Conservation (phyloP, 2,113 vertebrate species). For the Lutjanus erythropterus region DNA sequence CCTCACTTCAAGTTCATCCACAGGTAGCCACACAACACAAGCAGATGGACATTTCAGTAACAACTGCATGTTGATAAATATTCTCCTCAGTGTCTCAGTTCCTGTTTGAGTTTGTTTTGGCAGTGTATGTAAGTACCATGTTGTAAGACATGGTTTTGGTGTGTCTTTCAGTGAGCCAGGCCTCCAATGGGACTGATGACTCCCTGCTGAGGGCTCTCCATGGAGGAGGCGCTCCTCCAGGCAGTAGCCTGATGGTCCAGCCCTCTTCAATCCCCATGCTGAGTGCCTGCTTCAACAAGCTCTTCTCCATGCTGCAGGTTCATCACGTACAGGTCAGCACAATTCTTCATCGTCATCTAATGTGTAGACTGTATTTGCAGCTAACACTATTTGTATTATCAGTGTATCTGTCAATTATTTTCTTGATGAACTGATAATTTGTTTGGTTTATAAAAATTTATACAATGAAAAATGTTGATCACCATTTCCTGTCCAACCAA, state of each 20-base stretch:
- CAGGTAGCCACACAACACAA: conserved; percentile 81
- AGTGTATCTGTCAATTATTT: no score
- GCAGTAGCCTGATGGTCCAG: conserved; percentile 88
- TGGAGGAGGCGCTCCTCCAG: conserved; percentile 85
- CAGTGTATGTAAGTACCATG: not conserved
- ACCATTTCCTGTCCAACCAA: no score
- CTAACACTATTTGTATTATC: no score
- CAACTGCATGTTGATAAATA: not conserved
- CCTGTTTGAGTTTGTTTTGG: not conserved
- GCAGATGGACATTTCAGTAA: not conserved
- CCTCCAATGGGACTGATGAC: conserved; percentile 95
- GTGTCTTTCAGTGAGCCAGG: conserved; percentile 87
- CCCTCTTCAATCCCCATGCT: conserved; percentile 96
- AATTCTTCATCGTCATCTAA: not conserved
- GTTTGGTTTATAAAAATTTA: no score
- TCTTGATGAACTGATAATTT: no score
- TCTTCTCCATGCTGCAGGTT: conserved; percentile 98
- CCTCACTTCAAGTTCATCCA: conserved; percentile 93
- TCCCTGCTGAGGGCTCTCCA: conserved; percentile 93
- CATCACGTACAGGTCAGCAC: conserved; percentile 96
- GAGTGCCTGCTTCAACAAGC: conserved; percentile 98
- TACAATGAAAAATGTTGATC: no score
- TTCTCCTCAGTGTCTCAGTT: not conserved
- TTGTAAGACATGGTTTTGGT: not conserved
- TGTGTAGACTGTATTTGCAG: not conserved